Base-by-base conservation (phyloP, 2,888 invertebrate species). In the Drosophila kuntzei region DNA sequence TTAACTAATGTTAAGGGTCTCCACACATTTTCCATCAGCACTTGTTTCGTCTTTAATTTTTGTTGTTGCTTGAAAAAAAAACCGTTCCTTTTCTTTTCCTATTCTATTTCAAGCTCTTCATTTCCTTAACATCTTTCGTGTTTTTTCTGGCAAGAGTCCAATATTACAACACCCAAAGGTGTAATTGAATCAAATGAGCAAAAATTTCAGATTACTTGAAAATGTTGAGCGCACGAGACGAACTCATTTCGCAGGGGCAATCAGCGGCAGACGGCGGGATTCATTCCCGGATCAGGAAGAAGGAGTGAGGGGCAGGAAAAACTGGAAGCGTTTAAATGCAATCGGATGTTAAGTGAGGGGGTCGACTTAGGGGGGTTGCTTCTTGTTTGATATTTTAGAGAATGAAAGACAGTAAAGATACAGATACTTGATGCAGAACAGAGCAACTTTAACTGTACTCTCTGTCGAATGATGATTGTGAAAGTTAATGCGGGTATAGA, bases 161-260 rank as follows among this genome's bases (percentile, higher is more conserved):
- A 89, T 89, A 89, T 90, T 90, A 90, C 90, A 90, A 81, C 90
- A 90, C 90, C 90, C 90, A 82, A 85, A 90, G 90, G 90, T 90
- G 89, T 90, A 90, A 90, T 90, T 90, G 90, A 90, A 90, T 90
- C 86, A 90, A 90, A 89, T 89, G 87, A 90, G 84, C 77, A 87
- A 82, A 85, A 86, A 79, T 85, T 83, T 73, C 65, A 78, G 85
- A 86, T 86, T 87, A 81, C 86, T 79, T 76, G 67, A 82, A 85
- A 85, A 82, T 79, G 80, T 77, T 62, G 64, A 72, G 64, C 53
- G 54, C 61, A 43, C 54, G 67, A 79, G 66, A 81, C 74, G 76
- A 75, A 66, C 75, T 76, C 79, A 78, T 83, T 86, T 80, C 44
- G 69, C 47, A 57, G 77, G 71, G 58, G 62, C 61, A 82, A 76